Percentiles rank a stretch among this genome's conserved stretches.
These are phyloP conservation scores for Corella eumyota DNA, from an alignment of 23 tunicate genomes.

Conservation along the genomic window DNA sequence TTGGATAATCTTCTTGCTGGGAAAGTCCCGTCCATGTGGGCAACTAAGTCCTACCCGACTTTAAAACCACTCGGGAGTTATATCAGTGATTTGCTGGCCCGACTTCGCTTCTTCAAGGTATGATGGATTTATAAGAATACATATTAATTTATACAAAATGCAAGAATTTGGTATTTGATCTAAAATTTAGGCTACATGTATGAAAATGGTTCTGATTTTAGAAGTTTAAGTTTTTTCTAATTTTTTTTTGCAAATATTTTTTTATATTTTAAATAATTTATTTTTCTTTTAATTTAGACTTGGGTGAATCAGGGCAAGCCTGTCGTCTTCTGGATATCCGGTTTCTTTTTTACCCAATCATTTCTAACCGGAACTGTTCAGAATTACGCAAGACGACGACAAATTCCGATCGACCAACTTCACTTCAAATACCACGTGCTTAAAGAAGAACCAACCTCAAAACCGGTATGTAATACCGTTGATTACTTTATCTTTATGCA, in stretches of 20 bases:
- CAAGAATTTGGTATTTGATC: too few relatives aligned
- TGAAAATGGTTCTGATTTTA: too few relatives aligned
- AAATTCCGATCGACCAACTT: conserved; percentile 70
- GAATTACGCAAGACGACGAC: conserved; percentile 49
- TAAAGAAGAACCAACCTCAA: conserved; percentile 10
- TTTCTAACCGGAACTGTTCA: conserved; percentile 88
- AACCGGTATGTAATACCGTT: conserved; percentile 39
- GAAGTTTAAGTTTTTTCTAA: not conserved
- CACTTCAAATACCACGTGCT: conserved; percentile 52
- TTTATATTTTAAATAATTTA: not conserved
- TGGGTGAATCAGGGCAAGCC: conserved; percentile 84
- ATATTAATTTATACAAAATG: too few relatives aligned
- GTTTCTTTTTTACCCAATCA: conserved; percentile 87
- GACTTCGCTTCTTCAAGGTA: conserved; percentile 69
- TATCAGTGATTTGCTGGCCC: conserved; percentile 61
- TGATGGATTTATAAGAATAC: too few relatives aligned
- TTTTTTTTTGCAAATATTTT: not conserved
- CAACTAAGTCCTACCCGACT: conserved; percentile 73
- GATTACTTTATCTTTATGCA: too few relatives aligned
- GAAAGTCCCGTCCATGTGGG: conserved; percentile 78
- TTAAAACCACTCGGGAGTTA: conserved; percentile 81
- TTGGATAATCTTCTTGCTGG: conserved; percentile 83
- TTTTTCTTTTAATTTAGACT: conserved; percentile 11
- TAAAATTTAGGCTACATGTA: too few relatives aligned
- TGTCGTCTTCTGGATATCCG: conserved; percentile 79